Percentiles rank a stretch among this genome's conserved stretches.
Conservation (phyloP, 1,140 invertebrate genomes). For the Aculops lycopersici region DNA sequence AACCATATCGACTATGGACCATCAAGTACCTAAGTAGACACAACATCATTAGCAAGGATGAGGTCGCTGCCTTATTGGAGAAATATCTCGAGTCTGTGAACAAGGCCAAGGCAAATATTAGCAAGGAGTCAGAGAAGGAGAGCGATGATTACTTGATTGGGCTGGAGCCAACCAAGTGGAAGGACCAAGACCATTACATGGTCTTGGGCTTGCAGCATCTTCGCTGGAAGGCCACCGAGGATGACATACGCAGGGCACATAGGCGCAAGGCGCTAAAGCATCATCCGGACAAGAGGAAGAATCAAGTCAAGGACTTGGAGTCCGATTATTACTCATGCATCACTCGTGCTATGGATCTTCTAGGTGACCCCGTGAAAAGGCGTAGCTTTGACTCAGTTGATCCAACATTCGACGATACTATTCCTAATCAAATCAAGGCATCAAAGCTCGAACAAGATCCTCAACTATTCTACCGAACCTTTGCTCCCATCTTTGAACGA, state of each 20-base stretch:
- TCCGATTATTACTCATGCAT: constrained; percentile 96
- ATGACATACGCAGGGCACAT: constrained; percentile 66
- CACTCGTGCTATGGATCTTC: constrained; percentile 48
- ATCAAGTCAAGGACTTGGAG: constrained; percentile 40
- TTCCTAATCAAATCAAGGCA: constrained; percentile 33
- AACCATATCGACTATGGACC: too few relatives aligned
- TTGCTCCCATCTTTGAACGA: constrained; percentile 43
- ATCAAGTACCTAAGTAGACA: too few relatives aligned
- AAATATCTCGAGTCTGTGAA: too few relatives aligned
- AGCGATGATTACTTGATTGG: constrained; percentile 46
- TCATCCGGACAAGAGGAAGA: constrained; percentile 86
- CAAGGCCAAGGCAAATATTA: constrained; percentile 7
- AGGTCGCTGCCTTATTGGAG: too few relatives aligned
- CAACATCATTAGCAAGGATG: too few relatives aligned
- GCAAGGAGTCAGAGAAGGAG: constrained; percentile 12
- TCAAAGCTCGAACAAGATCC: constrained; percentile 26
- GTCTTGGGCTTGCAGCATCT: constrained; percentile 55
- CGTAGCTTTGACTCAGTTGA: constrained; percentile 83
- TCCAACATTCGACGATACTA: constrained; percentile 56
- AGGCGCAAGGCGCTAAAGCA: constrained; percentile 62
- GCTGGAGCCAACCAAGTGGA: constrained; percentile 84
- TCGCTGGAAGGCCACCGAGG: constrained; percentile 44
- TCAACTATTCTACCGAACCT: constrained; percentile 34
- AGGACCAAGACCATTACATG: constrained; percentile 79
- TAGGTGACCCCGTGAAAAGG: constrained; percentile 43